Evolutionary conservation across 1,140 invertebrate genomes (phyloP), one percentile per base, ranked within the genome.

Genomic region (Cataglyphis hispanica): DNA sequence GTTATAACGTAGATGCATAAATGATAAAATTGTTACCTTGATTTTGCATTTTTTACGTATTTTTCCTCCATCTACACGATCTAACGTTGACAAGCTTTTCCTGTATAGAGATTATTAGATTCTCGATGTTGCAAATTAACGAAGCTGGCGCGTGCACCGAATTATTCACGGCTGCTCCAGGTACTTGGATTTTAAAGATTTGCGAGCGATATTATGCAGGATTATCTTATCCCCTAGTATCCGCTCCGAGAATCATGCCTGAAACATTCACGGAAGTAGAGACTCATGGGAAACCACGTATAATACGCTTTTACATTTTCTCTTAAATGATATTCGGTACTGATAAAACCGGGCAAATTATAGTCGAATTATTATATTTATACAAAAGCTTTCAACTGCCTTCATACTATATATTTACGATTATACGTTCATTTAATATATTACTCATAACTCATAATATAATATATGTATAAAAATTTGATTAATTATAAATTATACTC

Each of bases 71-170:
- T 11, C 5, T 34, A 31, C 19, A 63, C 13, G 1, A 80, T 80
- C 43, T 19, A 22, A 66, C 61, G 31, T 50, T 60, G 11, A 67
- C 46, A 19, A 43, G 75, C 61, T 77, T 58, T 63, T 31, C n/a
- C n/a, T 40, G 22, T 84, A 77, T 10, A 53, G 19, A 25, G 22
- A 19, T 66, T 31, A 76, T 72, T 81, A 83, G 60, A 86, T 86
- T 83, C n/a, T 16, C 85, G 88, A 89, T 89, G 53, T 22, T 78
- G 72, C 46, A 80, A 66, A 40, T 66, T 85, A 90, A 87, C 86
- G 70, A 72, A 61, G 58, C 64, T 77, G 56, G 63, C 76, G 81
- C 76, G 81, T n/a, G 58, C 75, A 56, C 31, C 69, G 25, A 72
- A 81, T 81, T 84, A 72, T 66, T 72, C 50, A 83, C 77, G 34